Conservation (phyloP, 1,140 invertebrate genomes). For the Zelostemma sp. region DNA sequence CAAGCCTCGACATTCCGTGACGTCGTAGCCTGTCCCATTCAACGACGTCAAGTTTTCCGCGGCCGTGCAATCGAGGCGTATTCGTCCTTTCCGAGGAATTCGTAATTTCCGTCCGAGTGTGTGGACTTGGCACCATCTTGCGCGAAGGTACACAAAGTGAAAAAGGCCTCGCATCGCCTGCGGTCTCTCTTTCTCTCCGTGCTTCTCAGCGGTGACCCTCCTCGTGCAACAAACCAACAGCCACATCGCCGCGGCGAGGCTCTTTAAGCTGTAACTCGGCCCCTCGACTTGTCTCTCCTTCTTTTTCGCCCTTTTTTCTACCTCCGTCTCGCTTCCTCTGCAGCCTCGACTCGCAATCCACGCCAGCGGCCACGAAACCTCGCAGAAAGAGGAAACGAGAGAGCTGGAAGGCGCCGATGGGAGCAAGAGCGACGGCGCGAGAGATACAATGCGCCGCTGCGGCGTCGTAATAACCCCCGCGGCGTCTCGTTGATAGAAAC, state of each 20-base stretch:
- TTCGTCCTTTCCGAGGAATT: neutral
- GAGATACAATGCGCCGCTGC: constrained; percentile 17
- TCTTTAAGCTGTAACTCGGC: constrained; percentile 21
- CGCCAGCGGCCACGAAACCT: neutral
- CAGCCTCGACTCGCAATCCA: neutral
- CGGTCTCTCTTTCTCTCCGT: constrained; percentile 22
- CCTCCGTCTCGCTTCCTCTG: neutral
- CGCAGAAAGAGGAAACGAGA: constrained; percentile 7
- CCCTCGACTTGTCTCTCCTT: constrained; percentile 1
- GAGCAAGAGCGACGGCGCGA: constrained; percentile 8
- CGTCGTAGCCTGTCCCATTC: too few relatives aligned
- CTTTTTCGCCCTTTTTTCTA: constrained; percentile 10
- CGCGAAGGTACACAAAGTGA: constrained; percentile 14
- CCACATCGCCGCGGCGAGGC: constrained; percentile 13
- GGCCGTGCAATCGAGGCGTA: too few relatives aligned
- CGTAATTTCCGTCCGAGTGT: constrained; percentile 13
- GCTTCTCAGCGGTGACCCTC: constrained; percentile 17
- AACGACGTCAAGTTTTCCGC: too few relatives aligned
- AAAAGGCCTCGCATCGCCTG: constrained; percentile 18
- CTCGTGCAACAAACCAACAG: constrained; percentile 18
- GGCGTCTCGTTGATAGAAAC: constrained; percentile 29
- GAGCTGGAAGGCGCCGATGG: neutral
- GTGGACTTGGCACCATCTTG: constrained; percentile 19
- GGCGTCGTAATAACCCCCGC: constrained; percentile 45
- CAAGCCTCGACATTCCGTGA: neutral